phyloP scores from a whole-genome alignment of 2,888 invertebrate genomes.

The Lumbricus terrestris region DNA sequence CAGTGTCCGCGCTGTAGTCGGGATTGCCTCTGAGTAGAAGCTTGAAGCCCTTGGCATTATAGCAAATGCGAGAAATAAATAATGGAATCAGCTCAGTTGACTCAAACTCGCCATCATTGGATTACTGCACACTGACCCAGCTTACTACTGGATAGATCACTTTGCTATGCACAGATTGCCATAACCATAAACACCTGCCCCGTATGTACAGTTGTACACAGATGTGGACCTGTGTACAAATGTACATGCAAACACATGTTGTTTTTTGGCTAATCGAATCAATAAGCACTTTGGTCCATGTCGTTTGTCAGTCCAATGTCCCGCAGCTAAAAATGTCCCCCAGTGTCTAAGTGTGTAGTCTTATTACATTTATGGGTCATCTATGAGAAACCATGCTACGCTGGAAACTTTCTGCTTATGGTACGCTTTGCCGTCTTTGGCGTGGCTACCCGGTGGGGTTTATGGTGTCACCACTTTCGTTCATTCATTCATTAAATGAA shows the following conservation, averaged over 20 bases:
- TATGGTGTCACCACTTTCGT: too few relatives aligned
- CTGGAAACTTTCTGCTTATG: too few relatives aligned
- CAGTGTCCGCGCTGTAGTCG: too few relatives aligned
- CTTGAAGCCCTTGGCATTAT: too few relatives aligned
- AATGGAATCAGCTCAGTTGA: background rate
- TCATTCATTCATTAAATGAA: too few relatives aligned
- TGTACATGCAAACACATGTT: background rate
- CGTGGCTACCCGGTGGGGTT: background rate
- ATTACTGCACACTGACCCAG: background rate
- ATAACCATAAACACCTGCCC: background rate
- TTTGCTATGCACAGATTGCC: background rate
- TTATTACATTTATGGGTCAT: background rate
- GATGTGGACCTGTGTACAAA: background rate
- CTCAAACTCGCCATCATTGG: too few relatives aligned
- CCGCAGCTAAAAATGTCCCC: background rate
- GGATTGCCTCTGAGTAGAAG: too few relatives aligned
- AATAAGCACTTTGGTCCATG: background rate
- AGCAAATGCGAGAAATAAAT: too few relatives aligned
- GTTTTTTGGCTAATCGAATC: background rate
- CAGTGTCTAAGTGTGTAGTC: background rate
- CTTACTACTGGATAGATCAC: background rate
- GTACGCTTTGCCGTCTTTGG: background rate
- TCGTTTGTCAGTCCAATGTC: background rate
- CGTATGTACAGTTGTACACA: background rate
- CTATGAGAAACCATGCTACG: background rate